Evolutionary conservation across 2,888 invertebrate genomes (phyloP).

Genomic region (Crocallis elinguaria): DNA sequence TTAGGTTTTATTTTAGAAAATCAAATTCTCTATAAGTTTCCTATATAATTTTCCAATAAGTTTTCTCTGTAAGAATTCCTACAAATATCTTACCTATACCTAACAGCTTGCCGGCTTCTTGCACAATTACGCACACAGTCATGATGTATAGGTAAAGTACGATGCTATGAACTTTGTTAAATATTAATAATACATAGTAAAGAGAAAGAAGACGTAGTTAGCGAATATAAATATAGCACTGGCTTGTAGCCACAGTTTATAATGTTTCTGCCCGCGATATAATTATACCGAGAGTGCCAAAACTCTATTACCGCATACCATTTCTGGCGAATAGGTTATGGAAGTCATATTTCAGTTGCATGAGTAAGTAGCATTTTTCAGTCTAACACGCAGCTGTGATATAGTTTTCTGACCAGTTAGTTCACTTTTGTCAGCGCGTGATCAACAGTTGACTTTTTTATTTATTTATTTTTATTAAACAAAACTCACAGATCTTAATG

Average conservation of each 20-base stretch:
- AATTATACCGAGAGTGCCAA: constrained; percentile 76
- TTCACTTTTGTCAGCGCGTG: too few relatives aligned
- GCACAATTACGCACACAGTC: too few relatives aligned
- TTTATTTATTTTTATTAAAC: too few relatives aligned
- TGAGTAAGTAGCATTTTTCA: not conserved
- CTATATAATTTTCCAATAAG: too few relatives aligned
- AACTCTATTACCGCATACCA: constrained; percentile 63
- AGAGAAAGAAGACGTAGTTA: constrained; percentile 58
- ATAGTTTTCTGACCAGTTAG: too few relatives aligned
- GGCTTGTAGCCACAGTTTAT: constrained; percentile 65
- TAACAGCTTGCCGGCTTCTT: too few relatives aligned
- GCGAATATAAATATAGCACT: constrained; percentile 61
- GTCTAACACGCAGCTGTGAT: not conserved
- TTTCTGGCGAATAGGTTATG: constrained; percentile 50
- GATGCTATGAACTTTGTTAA: not conserved
- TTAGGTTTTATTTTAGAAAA: too few relatives aligned
- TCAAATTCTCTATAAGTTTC: too few relatives aligned
- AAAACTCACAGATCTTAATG: too few relatives aligned
- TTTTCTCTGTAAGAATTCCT: too few relatives aligned
- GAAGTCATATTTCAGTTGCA: constrained; percentile 24
- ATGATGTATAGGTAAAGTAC: not conserved
- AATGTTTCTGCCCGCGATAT: constrained; percentile 34
- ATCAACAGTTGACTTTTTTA: too few relatives aligned
- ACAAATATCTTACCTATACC: too few relatives aligned
- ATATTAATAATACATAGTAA: constrained; percentile 51